Evolutionary conservation across 2,113 vertebrate genomes (phyloP), one percentile per base, ranked within the genome.

Genomic region (Crotalus viridis): DNA sequence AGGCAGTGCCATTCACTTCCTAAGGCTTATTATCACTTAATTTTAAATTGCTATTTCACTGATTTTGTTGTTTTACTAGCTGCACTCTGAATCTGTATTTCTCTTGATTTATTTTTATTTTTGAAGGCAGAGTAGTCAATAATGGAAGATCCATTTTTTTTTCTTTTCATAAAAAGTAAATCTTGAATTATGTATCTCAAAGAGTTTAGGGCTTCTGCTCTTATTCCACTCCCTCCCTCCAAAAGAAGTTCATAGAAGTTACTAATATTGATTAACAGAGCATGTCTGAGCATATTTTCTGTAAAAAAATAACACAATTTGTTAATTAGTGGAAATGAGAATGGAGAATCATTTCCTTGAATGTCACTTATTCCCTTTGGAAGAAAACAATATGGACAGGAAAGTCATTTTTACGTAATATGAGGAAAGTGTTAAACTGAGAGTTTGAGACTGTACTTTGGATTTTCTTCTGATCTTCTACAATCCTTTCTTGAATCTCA

Each of bases 361-460:
- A 43, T 89, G 24, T 61, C 33, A 61, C 10, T 92, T 93, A 59
- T 21, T 12, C 74, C 91, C 15, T 26, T 21, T 15, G 48, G 39
- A 91, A 90, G 88, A 26, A 43, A 89, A 92, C 33, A 13, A 46
- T 46, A 22, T 3, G 10, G 3, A 3, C 88, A 85, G 48, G 61
- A 95, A 94, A 91, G 87, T 94, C 0, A 91, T 95, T 93, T 95
- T 94, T 22, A 13, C 10, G 1, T 33, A 0, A 91, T 46, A 39
- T 17, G 12, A 43, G 39, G 10, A 48, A 46, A 43, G 88, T 46
- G 54, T 4, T 56, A 22, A 17, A 57, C 22, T 56, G 13, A 43
- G 56, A 89, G 17, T 24, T 57, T 43, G 21, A 43, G 19, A 43
- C 59, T 12, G 10, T 59, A 22, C 33, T 46, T 21, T 39, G 2